A percentile compares a stretch with the other conserved stretches of the same genome.
These are phyloP conservation scores for Rhodinocichla rosea DNA, from an alignment of 2,113 vertebrate genomes.

Conservation along the genomic window DNA sequence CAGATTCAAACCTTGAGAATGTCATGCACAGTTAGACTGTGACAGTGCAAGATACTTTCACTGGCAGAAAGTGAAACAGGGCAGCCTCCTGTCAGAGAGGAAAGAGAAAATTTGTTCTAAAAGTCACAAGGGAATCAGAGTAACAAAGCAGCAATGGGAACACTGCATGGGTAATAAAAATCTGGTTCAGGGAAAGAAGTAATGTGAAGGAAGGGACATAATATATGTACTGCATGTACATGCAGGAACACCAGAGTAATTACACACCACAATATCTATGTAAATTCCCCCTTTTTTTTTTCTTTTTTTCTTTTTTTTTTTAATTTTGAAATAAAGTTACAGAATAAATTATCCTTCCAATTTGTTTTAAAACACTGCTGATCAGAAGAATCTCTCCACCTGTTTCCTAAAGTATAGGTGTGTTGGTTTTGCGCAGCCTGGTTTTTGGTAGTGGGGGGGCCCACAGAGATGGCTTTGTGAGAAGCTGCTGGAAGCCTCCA, in stretches of 20 bases:
- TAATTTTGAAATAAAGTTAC: not conserved
- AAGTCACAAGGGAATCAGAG: not conserved
- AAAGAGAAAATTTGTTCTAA: slow-evolving; percentile 10
- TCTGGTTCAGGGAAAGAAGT: not conserved
- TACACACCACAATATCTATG: not conserved
- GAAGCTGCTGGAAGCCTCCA: not conserved
- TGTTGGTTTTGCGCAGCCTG: not conserved
- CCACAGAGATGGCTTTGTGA: no score
- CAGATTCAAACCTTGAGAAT: slow-evolving; percentile 30
- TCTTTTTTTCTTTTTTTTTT: no score
- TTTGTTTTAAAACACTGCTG: not conserved
- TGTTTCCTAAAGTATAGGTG: not conserved
- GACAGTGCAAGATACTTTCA: not conserved
- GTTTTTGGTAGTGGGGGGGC: not conserved
- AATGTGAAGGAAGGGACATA: not conserved
- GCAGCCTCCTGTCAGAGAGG: slow-evolving; percentile 29
- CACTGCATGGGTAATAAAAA: not conserved
- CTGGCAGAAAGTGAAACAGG: slow-evolving; percentile 28
- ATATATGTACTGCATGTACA: not conserved
- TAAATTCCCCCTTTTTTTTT: not conserved
- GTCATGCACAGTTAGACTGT: not conserved
- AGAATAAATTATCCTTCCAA: not conserved
- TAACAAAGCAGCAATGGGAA: not conserved
- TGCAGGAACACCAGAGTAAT: not conserved
- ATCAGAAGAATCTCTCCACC: not conserved